phyloP scores from a whole-genome alignment of 1,140 invertebrate genomes.

The Drosophila fuyamai region DNA sequence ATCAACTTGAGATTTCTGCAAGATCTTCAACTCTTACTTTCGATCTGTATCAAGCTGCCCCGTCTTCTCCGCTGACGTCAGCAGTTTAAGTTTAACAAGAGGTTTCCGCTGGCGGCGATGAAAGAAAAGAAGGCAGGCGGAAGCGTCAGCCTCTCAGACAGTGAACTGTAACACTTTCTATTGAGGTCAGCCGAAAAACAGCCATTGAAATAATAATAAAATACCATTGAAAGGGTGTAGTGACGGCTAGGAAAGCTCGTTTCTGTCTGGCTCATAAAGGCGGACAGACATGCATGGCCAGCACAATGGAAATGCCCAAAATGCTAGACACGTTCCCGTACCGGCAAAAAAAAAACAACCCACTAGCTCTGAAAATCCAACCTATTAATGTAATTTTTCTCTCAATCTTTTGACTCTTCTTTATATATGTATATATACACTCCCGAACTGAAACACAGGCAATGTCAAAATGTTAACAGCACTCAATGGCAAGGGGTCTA shows the following conservation, averaged over 20 bases:
- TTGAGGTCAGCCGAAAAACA: conserved; percentile 58
- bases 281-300: conserved; percentile 72
- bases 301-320: conserved; percentile 61
- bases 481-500: conserved; percentile 39
- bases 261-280: conserved; percentile 57
- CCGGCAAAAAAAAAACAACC: conserved; percentile 33
- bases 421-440: conserved; percentile 38
- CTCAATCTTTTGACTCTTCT: conserved; percentile 19
- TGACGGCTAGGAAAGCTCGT: conserved; percentile 38
- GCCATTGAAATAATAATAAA: conserved; percentile 56
- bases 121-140: conserved; percentile 38
- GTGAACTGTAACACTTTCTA: conserved; percentile 83
- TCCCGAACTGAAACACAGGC: conserved; percentile 63
- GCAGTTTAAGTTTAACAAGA: conserved; percentile 23
- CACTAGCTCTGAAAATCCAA: conserved; percentile 52
- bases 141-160: conserved; percentile 64
- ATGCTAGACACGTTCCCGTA: conserved; percentile 58
- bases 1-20: conserved; percentile 52
- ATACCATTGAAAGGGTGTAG: conserved; percentile 77
- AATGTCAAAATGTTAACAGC: conserved; percentile 78
- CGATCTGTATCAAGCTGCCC: conserved; percentile 27
- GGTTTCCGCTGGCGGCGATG: conserved; percentile 14
- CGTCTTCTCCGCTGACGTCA: conserved; percentile 30
- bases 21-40: conserved; percentile 68
- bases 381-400: conserved; percentile 65